phyloP scores from a whole-genome alignment of 2,797 vertebrate species.

The Periparus ater region DNA sequence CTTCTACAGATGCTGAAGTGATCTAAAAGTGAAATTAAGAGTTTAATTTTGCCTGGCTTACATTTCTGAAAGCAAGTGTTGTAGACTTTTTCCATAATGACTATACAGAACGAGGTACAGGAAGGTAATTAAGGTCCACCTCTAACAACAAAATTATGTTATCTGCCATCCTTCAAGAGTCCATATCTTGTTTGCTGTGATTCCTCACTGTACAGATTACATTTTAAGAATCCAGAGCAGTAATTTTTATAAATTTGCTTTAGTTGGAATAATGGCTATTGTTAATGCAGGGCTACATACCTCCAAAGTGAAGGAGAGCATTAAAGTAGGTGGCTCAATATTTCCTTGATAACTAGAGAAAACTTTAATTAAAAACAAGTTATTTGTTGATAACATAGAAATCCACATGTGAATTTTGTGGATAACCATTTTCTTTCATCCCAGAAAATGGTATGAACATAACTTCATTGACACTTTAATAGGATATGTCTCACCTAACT shows the following conservation, averaged over 20 bases:
- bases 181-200: background rate
- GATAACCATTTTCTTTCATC: background rate
- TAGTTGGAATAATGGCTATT: background rate
- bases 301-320: background rate
- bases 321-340: background rate
- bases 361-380: background rate
- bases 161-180: background rate
- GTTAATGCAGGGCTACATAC: rapidly evolving
- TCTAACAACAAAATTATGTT: background rate
- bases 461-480: background rate
- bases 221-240: background rate
- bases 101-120: background rate
- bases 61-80: background rate
- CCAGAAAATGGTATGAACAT: background rate
- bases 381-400: background rate
- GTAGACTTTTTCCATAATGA: background rate
- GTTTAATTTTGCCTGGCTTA: background rate
- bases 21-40: background rate
- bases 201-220: background rate
- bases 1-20: background rate
- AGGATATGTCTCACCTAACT: background rate
- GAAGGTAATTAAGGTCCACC: background rate
- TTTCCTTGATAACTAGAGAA: background rate
- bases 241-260: background rate
- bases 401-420: background rate